phyloP scores from a whole-genome alignment of 2,113 vertebrate genomes.

The Dascyllus trimaculatus region DNA sequence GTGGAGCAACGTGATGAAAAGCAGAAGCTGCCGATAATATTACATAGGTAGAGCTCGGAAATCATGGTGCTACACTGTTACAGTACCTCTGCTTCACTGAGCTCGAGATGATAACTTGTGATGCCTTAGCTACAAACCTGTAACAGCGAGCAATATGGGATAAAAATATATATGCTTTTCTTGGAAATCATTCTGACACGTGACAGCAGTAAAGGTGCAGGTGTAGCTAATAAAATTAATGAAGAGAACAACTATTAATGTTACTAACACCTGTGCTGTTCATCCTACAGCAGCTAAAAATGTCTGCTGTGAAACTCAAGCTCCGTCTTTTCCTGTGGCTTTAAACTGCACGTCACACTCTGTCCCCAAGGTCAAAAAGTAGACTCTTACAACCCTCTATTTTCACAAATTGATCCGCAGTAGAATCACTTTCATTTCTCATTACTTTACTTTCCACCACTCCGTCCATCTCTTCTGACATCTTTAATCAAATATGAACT shows the following conservation, averaged over 20 bases:
- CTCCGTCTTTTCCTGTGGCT: background rate
- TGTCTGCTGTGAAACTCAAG: background rate
- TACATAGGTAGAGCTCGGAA: background rate
- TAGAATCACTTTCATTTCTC: no score
- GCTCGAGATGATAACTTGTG: background rate
- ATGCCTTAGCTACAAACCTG: background rate
- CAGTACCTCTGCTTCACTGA: background rate
- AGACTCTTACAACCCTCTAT: background rate
- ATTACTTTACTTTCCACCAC: no score
- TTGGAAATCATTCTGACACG: background rate
- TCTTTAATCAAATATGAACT: no score
- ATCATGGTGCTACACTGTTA: background rate
- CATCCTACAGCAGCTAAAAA: background rate
- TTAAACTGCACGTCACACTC: background rate
- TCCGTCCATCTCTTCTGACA: no score
- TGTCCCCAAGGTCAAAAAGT: background rate
- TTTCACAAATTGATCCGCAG: no score
- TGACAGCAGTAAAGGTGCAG: background rate
- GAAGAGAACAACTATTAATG: background rate
- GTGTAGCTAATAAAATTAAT: background rate
- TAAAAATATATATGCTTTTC: background rate
- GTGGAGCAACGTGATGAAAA: slow-evolving; percentile 1
- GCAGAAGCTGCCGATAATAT: background rate
- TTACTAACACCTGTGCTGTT: background rate
- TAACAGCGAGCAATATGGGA: no score